Base-by-base conservation (phyloP, 2,888 invertebrate species). In the Lumbricus terrestris region DNA sequence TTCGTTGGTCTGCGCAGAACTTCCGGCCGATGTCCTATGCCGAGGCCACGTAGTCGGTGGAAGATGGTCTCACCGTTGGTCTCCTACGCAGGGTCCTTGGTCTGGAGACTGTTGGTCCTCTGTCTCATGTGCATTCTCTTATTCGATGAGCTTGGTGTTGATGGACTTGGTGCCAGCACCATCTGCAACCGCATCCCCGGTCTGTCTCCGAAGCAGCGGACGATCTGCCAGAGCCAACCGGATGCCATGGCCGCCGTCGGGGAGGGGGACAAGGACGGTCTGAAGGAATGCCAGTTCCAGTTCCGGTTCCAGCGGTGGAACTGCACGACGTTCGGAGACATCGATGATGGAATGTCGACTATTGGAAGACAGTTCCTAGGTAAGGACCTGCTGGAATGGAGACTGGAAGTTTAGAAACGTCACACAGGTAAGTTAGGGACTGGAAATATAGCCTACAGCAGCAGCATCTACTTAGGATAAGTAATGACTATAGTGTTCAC, bases 141-240 rank as follows among this genome's bases (percentile, higher is more conserved):
- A n/a, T 69, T n/a, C n/a, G 11, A 13, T 69, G 69, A 8, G 6
- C 69, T 47, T 5, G 29, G 35, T 16, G 88, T 40, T 38, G 33
- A 35, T 33, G 88, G 40, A 18, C 95, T 97, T 90, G 97, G 97
- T 89, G 97, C 97, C 90, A 97, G 96, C 93, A 96, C 97, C 93
- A 94, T 95, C 92, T 95, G 95, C 93, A 95, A 95, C 92, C 94
- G 94, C 92, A 95, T 95, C 82, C 95, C 95, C 3, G 95, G 95
- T 20, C 93, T 95, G 89, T 94, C 94, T 11, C 94, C 94, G 2
- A 93, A 93, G 89, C 95, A 95, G 92, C 91, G 95, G 42, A 93
- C 94, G 47, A 94, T 95, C 90, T 95, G 95, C 92, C 93, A 94
- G 90, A 94, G 93, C 91, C 93, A 95, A 90, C 95, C 95, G 3